Base-by-base conservation (phyloP, 2,888 invertebrate species). In the Leucozona laternaria region DNA sequence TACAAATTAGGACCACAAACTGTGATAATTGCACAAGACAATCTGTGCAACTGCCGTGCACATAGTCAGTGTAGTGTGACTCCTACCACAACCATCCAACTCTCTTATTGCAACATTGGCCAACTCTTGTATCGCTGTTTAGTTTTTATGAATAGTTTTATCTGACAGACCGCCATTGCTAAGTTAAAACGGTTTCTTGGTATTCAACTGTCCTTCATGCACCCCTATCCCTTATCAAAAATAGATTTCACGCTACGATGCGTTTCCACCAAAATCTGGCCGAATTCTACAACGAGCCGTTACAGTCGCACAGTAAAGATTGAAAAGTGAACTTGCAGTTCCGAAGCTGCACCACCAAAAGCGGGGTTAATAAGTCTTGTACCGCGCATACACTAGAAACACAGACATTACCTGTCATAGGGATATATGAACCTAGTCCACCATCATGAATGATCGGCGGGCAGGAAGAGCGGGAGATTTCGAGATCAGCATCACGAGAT, bases 321-420 rank as follows among this genome's bases (percentile, higher is more conserved):
- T 81, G 81, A 77, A 80, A 85, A 85, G 81, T 85, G 60, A 85
- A 85, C 37, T 48, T 45, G 68, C 57, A 53, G 37, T 7, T 37
- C 10, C 66, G 22, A 53, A 37, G 55, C 72, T 55, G 13, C 50
- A 48, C 62, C 55, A 58, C 37, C 58, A 20, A 48, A 43, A 45
- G 73, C 50, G 62, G 64, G 82, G 78, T 73, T 86, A 86, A 86
- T 82, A 86, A 81, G 86, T 86, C 78, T 86, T 86, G 82, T 60
- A 75, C 48, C 70, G 34, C 60, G 40, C 73, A 86, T 68, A 86
- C 77, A 85, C 37, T 82, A 50, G 70, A 73, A 86, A 86, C 82
- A 86, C 82, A 86, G 86, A 86, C 81, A 82, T 86, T 86, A 82
- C 86, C 82, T 86, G 86, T 86, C 86, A 86, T 78, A 79, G 86